These are phyloP conservation scores for Phortica variegata DNA, from an alignment of 1,140 invertebrate genomes.

Conservation along the genomic window DNA sequence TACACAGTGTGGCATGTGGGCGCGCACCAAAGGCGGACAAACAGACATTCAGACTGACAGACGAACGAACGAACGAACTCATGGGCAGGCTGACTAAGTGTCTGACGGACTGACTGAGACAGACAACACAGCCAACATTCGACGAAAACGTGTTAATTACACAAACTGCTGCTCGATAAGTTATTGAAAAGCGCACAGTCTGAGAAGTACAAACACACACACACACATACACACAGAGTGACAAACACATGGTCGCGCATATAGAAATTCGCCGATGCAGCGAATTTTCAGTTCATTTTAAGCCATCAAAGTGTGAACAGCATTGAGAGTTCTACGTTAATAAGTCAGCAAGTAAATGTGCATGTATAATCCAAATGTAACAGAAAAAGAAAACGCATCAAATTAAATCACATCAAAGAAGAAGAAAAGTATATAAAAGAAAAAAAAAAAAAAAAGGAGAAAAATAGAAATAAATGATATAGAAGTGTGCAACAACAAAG, in stretches of 20 bases:
- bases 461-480: background rate
- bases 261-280: too few species aligned
- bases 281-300: conserved; percentile 9
- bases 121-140: conserved; percentile 29
- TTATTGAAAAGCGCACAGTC: conserved; percentile 29
- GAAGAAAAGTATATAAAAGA: background rate
- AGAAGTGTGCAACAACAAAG: background rate
- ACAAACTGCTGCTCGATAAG: conserved; percentile 33
- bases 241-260: too few species aligned
- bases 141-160: conserved; percentile 48
- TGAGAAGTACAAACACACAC: too few species aligned
- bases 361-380: conserved; percentile 30
- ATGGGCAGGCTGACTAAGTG: too few species aligned
- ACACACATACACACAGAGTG: too few species aligned
- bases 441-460: background rate
- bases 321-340: conserved; percentile 33
- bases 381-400: conserved; percentile 21
- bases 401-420: background rate
- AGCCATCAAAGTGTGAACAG: conserved; percentile 28
- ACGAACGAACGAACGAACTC: background rate
- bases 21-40: too few species aligned
- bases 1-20: conserved; percentile 1
- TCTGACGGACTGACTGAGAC: background rate
- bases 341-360: too few species aligned
- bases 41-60: background rate